These are phyloP conservation scores for Chascanopsetta lugubris DNA, from an alignment of 2,113 vertebrate species.

Conservation along the genomic window DNA sequence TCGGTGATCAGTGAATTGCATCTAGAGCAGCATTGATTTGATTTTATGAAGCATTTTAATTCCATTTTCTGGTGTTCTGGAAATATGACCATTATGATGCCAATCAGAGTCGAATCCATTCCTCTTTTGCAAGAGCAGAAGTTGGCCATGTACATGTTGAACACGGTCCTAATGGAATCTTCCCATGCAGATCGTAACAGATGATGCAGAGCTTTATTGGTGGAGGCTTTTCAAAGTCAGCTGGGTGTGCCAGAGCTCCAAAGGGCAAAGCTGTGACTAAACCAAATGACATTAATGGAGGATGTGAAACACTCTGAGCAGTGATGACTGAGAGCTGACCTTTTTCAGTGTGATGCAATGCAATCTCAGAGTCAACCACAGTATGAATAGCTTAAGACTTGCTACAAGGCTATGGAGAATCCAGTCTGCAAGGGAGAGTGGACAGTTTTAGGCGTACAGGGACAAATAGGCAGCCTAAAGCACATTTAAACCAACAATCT, in stretches of 20 bases:
- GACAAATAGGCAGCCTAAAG: no score
- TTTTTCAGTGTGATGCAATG: conserved; percentile 57
- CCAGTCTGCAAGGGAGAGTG: neutral
- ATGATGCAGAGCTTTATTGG: neutral
- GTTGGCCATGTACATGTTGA: no score
- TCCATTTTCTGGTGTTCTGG: no score
- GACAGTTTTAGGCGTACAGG: no score
- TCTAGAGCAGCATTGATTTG: no score
- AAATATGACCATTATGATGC: neutral
- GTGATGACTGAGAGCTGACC: conserved; percentile 59
- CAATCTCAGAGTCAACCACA: conserved; percentile 33
- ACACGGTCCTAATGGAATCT: neutral
- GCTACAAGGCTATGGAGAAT: neutral
- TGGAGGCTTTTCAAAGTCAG: conserved; percentile 3
- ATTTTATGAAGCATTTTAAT: no score
- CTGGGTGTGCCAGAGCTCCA: conserved; percentile 23
- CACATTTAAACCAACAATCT: no score
- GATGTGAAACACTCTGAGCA: conserved; percentile 38
- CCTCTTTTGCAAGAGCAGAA: no score
- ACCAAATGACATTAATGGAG: conserved; percentile 46
- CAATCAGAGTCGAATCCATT: neutral
- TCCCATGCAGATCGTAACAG: neutral
- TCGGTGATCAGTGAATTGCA: no score
- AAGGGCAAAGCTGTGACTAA: conserved; percentile 55
- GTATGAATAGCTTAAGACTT: conserved; percentile 6